A percentile compares a stretch with the other conserved stretches of the same genome.
phyloP scores from a whole-genome alignment of 2,797 vertebrate genomes.

The Chaetodon trifasciatus region DNA sequence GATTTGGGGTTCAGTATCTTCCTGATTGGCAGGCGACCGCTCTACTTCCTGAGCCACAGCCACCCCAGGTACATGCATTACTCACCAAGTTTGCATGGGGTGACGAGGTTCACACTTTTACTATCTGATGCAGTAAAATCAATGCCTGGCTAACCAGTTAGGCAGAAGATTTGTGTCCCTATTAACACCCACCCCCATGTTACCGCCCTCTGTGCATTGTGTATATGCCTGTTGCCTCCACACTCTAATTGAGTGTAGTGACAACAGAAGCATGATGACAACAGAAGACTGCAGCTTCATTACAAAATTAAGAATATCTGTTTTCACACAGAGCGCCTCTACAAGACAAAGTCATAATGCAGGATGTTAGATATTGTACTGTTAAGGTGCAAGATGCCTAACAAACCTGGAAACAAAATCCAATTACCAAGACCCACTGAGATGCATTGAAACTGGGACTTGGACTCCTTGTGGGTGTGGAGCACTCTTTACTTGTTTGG shows the following conservation, averaged over 20 bases:
- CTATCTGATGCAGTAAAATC: background rate
- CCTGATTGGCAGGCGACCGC: too few relatives aligned
- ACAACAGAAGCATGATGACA: background rate
- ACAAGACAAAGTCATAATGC: background rate
- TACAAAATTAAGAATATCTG: background rate
- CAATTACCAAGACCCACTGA: background rate
- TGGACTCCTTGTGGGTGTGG: too few relatives aligned
- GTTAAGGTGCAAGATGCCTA: background rate
- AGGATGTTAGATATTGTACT: background rate
- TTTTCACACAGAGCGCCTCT: background rate
- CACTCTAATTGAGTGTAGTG: background rate
- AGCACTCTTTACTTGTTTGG: conserved; percentile 1
- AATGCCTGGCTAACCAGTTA: background rate
- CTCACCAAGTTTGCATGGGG: background rate
- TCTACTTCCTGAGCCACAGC: too few relatives aligned
- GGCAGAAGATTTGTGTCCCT: background rate
- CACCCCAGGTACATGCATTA: background rate
- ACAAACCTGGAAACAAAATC: background rate
- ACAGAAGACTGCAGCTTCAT: conserved; percentile 2
- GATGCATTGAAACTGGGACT: background rate
- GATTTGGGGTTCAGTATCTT: too few relatives aligned
- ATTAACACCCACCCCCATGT: background rate
- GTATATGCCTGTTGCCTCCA: background rate
- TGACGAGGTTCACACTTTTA: background rate
- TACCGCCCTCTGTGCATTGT: background rate